Conservation (phyloP, 2,113 vertebrate genomes). For the Romanogobio albipinnatus region DNA sequence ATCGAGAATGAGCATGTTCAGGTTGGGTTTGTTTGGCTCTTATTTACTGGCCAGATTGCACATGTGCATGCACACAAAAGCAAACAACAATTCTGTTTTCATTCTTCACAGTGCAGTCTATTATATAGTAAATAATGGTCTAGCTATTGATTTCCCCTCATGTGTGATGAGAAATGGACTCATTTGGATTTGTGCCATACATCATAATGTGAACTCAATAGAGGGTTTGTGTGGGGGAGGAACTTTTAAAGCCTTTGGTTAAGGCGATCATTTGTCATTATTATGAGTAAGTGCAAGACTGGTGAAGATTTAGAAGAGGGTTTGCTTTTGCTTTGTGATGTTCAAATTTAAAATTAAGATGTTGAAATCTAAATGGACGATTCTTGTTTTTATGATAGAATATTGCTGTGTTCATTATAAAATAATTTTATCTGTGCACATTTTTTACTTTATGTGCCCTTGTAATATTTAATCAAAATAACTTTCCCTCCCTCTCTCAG, state of each 20-base stretch:
- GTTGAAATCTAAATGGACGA: neutral
- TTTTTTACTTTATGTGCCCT: too few species aligned
- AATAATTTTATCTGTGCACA: too few species aligned
- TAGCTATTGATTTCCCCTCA: conserved; percentile 69
- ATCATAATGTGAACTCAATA: conserved; percentile 70
- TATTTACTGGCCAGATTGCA: neutral
- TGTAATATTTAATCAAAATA: too few species aligned
- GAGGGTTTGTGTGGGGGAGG: conserved; percentile 62
- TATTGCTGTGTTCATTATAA: too few species aligned
- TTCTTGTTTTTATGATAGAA: neutral
- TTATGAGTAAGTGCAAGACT: neutral
- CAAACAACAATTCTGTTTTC: conserved; percentile 26
- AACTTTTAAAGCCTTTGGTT: conserved; percentile 63
- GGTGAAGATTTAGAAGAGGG: conserved; percentile 51
- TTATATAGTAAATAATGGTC: conserved; percentile 65
- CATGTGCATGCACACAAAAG: neutral
- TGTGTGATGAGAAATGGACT: conserved; percentile 68
- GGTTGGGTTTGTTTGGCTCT: neutral
- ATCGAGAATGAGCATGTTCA: neutral
- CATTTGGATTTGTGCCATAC: conserved; percentile 64
- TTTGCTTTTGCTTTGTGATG: neutral
- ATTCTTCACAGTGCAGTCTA: neutral
- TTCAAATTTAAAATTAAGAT: neutral
- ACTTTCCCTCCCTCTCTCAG: too few species aligned
- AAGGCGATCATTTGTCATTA: conserved; percentile 40